These are phyloP conservation scores for Tryphoninae sp. DNA, from an alignment of 2,888 invertebrate genomes.

Conservation along the genomic window DNA sequence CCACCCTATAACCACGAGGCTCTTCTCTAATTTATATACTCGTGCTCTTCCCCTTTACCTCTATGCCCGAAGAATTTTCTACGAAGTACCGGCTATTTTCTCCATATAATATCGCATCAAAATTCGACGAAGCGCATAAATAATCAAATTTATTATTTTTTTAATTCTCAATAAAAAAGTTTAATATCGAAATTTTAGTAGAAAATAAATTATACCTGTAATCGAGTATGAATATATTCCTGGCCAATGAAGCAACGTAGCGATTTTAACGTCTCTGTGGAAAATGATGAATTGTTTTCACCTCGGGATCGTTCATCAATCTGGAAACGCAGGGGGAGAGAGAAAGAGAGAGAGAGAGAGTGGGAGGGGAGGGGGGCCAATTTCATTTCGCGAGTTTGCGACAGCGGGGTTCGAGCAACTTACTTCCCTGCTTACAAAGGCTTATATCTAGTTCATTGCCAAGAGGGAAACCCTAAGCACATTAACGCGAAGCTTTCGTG, in stretches of 20 bases:
- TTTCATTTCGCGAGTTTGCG: slow-evolving; percentile 49
- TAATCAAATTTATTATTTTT: too few species aligned
- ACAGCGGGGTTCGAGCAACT: slow-evolving; percentile 68
- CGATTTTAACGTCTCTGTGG: neutral
- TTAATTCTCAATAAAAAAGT: neutral
- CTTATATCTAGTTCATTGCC: slow-evolving; percentile 78
- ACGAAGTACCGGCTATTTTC: neutral
- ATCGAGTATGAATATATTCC: slow-evolving; percentile 25
- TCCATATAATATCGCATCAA: too few species aligned
- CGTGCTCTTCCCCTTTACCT: neutral
- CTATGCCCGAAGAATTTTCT: slow-evolving; percentile 25
- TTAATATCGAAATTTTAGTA: too few species aligned
- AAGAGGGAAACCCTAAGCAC: slow-evolving; percentile 80
- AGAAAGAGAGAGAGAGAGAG: neutral
- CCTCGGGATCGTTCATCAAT: too few species aligned
- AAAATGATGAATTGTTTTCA: too few species aligned
- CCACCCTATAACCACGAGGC: neutral
- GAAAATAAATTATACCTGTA: neutral
- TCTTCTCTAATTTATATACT: slow-evolving; percentile 2
- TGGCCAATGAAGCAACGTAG: neutral
- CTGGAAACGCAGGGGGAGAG: neutral
- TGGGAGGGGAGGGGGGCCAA: slow-evolving; percentile 11
- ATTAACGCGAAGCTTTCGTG: slow-evolving; percentile 75
- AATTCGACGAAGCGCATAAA: too few species aligned
- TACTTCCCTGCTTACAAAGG: slow-evolving; percentile 75